Conservation (phyloP, 2,113 vertebrate genomes). For the Ploceus nigricollis region DNA sequence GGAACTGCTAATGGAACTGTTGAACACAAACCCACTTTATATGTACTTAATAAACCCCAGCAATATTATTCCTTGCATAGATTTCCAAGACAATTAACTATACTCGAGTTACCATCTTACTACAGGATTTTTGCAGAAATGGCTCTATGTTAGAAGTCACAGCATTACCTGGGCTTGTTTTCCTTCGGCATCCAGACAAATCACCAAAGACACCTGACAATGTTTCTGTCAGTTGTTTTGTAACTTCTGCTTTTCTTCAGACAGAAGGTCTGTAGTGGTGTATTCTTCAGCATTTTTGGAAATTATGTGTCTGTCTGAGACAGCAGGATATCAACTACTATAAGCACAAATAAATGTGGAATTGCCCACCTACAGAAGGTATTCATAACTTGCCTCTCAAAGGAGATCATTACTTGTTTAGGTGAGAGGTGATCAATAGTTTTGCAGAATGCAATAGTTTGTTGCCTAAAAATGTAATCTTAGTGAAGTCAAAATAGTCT, state of each 20-base stretch:
- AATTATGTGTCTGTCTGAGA: background rate
- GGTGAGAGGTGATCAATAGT: background rate
- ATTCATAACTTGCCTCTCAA: background rate
- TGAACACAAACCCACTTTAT: background rate
- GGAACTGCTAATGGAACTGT: background rate
- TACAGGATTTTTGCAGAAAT: background rate
- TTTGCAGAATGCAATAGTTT: background rate
- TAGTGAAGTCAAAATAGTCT: background rate
- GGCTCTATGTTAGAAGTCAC: background rate
- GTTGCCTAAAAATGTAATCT: background rate
- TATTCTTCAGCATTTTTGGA: background rate
- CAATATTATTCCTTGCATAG: background rate
- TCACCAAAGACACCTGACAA: background rate
- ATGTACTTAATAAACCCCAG: background rate
- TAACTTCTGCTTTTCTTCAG: background rate
- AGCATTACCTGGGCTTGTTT: background rate
- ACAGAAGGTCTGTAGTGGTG: background rate
- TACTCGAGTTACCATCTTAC: background rate
- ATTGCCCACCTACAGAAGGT: background rate
- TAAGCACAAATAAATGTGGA: background rate
- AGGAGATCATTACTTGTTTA: background rate
- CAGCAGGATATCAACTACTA: background rate
- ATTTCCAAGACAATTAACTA: background rate
- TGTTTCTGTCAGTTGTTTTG: background rate
- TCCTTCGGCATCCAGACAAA: background rate